A percentile compares a stretch with the other conserved stretches of the same genome.
phyloP scores from a whole-genome alignment of 2,888 invertebrate species.

The Noctua janthina region DNA sequence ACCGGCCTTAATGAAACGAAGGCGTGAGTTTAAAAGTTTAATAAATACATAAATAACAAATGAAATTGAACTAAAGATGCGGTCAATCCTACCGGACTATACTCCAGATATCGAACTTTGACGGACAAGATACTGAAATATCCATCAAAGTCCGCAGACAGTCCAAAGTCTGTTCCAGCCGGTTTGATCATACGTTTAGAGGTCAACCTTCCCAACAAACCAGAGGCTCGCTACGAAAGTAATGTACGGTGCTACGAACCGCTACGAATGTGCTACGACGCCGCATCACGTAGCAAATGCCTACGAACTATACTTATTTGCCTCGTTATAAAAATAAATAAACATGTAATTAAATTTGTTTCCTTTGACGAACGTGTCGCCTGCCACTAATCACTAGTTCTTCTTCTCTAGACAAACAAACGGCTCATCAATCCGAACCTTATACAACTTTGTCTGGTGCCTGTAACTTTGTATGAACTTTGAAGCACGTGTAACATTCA shows the following conservation, averaged over 20 bases:
- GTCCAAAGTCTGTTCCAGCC: neutral
- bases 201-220: neutral
- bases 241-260: constrained; percentile 33
- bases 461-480: neutral
- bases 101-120: neutral
- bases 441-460: neutral
- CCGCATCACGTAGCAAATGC: constrained; percentile 18
- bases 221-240: neutral
- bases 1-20: neutral
- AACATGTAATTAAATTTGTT: neutral
- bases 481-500: neutral
- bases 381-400: constrained; percentile 6
- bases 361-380: neutral
- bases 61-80: neutral
- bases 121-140: neutral
- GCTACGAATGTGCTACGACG: constrained; percentile 47
- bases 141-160: neutral
- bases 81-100: neutral
- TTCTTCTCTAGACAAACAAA: constrained; percentile 24
- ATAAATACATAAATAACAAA: neutral
- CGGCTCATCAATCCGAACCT: constrained; percentile 10
- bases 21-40: neutral
- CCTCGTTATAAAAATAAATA: neutral
- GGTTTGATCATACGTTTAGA: neutral
- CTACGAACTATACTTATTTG: neutral